Conservation (phyloP, 2,888 invertebrate species). For the Brachyopa scutellaris region DNA sequence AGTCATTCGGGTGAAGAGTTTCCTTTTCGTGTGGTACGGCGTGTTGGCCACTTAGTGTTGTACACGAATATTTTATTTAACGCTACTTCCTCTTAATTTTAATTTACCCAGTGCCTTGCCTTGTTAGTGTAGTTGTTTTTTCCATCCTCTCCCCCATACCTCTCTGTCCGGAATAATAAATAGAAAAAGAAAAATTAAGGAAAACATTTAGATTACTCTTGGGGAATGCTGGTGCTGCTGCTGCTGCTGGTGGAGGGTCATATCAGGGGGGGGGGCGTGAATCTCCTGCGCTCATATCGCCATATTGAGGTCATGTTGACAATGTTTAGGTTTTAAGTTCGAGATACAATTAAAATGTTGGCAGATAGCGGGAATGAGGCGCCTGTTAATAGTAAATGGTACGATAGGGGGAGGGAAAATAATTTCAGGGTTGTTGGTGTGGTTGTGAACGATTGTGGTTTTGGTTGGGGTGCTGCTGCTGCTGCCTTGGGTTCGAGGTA, state of each 20-base stretch:
- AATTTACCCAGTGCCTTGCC: constrained; percentile 48
- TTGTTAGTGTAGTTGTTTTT: too few species aligned
- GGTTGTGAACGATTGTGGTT: neutral
- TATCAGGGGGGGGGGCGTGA: constrained; percentile 4
- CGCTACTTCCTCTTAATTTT: constrained; percentile 66
- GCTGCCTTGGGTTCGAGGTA: neutral
- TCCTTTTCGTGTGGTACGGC: constrained; percentile 41
- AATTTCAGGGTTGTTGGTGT: constrained; percentile 38
- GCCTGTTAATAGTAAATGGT: neutral
- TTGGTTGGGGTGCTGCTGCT: neutral
- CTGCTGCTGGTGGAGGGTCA: neutral
- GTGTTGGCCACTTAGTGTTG: constrained; percentile 70
- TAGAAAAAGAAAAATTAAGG: neutral
- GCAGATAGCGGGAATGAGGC: neutral
- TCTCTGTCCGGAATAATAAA: neutral
- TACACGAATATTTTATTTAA: constrained; percentile 70
- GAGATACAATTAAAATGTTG: constrained; percentile 66
- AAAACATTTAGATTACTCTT: constrained; percentile 49
- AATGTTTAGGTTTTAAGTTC: constrained; percentile 71
- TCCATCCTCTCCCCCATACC: too few species aligned
- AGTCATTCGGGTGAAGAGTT: constrained; percentile 45
- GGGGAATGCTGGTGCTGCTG: neutral
- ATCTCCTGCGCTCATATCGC: constrained; percentile 12
- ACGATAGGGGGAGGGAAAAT: constrained; percentile 3
- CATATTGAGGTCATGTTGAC: constrained; percentile 71